Evolutionary conservation across 1,140 invertebrate species (phyloP).

Genomic region (Arctopsyche grandis): DNA sequence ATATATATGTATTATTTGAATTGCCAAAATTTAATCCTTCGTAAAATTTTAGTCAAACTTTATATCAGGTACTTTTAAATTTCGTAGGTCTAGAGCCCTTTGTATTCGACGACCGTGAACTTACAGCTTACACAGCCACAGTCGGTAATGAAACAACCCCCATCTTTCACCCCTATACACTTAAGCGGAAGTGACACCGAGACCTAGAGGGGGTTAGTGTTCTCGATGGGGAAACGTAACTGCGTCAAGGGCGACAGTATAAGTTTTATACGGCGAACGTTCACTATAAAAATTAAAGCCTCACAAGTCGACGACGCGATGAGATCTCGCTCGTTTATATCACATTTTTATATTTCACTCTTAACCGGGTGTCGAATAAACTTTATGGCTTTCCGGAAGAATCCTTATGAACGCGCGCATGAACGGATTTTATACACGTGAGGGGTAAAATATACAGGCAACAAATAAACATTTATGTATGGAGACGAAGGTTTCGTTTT

Average conservation of each 20-base stretch:
- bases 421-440: not conserved
- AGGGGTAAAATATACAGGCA: not conserved
- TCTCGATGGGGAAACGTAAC: not conserved
- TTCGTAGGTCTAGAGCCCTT: no score
- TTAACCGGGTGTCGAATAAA: constrained; percentile 41
- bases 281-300: constrained; percentile 39
- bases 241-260: not conserved
- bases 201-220: not conserved
- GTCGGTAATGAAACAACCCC: no score
- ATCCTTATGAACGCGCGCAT: not conserved
- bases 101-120: no score
- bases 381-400: constrained; percentile 17
- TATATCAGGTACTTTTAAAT: no score
- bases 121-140: no score
- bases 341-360: constrained; percentile 34
- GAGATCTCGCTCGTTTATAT: constrained; percentile 32
- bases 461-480: not conserved
- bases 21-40: no score
- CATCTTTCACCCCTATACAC: no score
- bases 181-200: no score
- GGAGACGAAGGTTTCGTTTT: no score
- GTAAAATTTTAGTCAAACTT: no score
- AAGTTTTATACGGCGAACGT: constrained; percentile 23
- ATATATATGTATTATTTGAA: no score
- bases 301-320: not conserved